These are phyloP conservation scores for Laspeyria flexula DNA, from an alignment of 2,888 invertebrate genomes.

Conservation along the genomic window DNA sequence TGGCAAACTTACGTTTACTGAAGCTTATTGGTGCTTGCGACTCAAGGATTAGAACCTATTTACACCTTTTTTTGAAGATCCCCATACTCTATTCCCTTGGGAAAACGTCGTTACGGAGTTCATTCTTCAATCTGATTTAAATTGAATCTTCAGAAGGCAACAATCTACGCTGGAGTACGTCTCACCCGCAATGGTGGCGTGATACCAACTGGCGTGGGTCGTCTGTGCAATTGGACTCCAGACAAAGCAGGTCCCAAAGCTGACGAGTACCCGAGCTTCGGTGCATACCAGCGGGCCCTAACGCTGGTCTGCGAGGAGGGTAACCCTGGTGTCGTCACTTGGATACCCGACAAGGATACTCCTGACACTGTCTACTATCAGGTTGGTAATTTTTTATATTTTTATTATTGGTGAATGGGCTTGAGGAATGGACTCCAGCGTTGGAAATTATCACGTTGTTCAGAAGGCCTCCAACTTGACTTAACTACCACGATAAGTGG, in stretches of 20 bases:
- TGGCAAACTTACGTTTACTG: no score
- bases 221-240: constrained; percentile 95
- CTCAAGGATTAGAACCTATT: no score
- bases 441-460: no score
- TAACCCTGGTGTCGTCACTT: constrained; percentile 93
- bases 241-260: constrained; percentile 89
- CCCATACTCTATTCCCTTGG: no score
- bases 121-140: neutral
- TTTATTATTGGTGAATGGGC: no score
- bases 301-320: constrained; percentile 94
- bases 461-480: no score
- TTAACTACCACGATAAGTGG: no score
- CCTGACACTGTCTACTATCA: constrained; percentile 97
- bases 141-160: constrained; percentile 86
- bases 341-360: constrained; percentile 94
- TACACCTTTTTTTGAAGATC: no score
- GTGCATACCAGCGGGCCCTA: constrained; percentile 94
- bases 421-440: no score
- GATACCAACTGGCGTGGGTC: constrained; percentile 92
- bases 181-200: constrained; percentile 89
- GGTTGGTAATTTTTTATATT: constrained; percentile 72
- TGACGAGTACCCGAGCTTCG: constrained; percentile 94
- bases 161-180: constrained; percentile 93
- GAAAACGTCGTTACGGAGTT: no score
- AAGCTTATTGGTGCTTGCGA: no score